Base-by-base conservation (phyloP, 2,888 invertebrate species). In the Rotaria magnacalcarata region DNA sequence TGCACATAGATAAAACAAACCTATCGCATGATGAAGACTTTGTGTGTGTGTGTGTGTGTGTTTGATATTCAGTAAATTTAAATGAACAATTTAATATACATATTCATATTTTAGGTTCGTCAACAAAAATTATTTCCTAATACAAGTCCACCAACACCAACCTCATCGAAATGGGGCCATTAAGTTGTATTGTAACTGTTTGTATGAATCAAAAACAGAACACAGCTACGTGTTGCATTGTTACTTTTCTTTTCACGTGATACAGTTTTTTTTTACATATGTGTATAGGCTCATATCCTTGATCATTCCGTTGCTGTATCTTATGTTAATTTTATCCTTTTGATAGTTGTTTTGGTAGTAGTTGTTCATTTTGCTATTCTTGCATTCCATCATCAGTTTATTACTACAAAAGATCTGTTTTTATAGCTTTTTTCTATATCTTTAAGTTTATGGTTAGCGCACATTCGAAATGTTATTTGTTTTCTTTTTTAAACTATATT, bases 281-380 rank as follows among this genome's bases (percentile, higher is more conserved):
- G 27, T 67, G 67, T 67, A 67, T 27, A 67, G 34, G 16, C 34
- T 67, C 34, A 14, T 16, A 27, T 34, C 34, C 27, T 34, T 11
- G 16, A 34, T 67, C 67, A 67, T 67, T 67, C 67, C 67, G 14
- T 11, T 14, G 0, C 6, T 67, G 67, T 34, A 67, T 67, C 67
- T 67, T 67, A 27, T 67, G 27, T 67, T 67, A 16, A 10, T 27
- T 27, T 67, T 52, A 8, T 27, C 34, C 56, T 56, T 21, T 67
- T 6, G 67, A 67, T 67, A 67, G 67, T 67, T 67, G 67, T 34
- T 67, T 67, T 67, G 67, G 34, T 67, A 67, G 67, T 67, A 67
- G 67, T 67, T 67, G 67, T 34, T 67, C 67, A 67, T 67, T 67
- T 67, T 27, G 34, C 14, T 34, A 5, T 67, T 67, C 11, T 67